Percentiles rank a stretch among this genome's conserved stretches.
Evolutionary conservation across 30 jellyfish, hydroid and myxozoan genomes (phyloP).

Genomic region (Rhopilema esculentum): DNA sequence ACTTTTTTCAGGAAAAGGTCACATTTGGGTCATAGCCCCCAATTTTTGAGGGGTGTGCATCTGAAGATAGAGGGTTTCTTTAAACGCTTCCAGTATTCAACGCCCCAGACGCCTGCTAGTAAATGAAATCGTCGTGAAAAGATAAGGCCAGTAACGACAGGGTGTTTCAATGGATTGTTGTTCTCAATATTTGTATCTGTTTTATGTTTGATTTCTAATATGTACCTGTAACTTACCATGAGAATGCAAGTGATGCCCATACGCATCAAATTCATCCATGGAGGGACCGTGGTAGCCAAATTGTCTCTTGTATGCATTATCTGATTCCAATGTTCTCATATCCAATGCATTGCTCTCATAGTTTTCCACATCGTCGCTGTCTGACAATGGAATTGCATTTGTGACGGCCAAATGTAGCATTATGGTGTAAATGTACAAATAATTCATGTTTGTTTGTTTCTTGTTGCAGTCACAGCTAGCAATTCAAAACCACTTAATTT

Average conservation of each 20-base stretch:
- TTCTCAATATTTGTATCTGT: no score
- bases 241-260: slow-evolving; percentile 5
- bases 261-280: slow-evolving; percentile 1
- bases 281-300: not conserved
- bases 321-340: not conserved
- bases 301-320: not conserved
- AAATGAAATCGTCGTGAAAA: no score
- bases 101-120: no score
- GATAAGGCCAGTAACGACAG: no score
- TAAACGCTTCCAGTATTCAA: no score
- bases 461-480: not conserved
- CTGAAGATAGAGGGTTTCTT: no score
- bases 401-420: not conserved
- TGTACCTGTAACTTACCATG: slow-evolving; percentile 28
- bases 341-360: not conserved
- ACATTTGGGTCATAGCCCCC: no score
- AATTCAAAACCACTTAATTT: not conserved
- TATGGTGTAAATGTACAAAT: not conserved
- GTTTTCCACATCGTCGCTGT: not conserved
- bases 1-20: no score
- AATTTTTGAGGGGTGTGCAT: no score
- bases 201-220: no score
- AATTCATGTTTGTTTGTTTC: not conserved
- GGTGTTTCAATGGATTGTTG: no score
- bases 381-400: not conserved